phyloP scores from a whole-genome alignment of 92 coral and sea anemone species.

The Porites evermanni region DNA sequence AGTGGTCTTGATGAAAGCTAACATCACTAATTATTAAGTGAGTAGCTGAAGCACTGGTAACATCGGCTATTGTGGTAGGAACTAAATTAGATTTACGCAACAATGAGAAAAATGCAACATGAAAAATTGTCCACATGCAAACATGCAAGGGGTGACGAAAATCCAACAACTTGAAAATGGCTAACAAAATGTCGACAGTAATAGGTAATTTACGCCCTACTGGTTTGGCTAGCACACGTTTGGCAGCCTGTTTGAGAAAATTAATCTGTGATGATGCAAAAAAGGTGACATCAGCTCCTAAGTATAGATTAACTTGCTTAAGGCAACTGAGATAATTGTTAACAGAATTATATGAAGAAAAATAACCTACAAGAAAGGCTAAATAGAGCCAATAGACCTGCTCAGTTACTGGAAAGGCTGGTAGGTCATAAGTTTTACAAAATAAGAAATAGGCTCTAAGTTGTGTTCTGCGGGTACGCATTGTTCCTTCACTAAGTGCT shows the following conservation, averaged over 20 bases:
- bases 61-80: not conserved
- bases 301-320: not conserved
- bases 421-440: constrained; percentile 2
- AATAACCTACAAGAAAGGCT: constrained; percentile 7
- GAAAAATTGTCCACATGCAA: not conserved
- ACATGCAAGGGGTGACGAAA: not conserved
- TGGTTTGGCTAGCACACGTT: no score
- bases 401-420: not conserved
- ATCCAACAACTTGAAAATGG: not conserved
- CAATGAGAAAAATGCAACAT: not conserved
- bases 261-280: not conserved
- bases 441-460: constrained; percentile 1
- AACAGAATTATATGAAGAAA: not conserved
- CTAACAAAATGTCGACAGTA: not conserved
- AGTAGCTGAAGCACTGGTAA: not conserved
- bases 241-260: not conserved
- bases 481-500: constrained; percentile 5
- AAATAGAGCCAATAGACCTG: constrained; percentile 12
- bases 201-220: not conserved
- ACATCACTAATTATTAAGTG: not conserved
- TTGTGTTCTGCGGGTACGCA: not conserved
- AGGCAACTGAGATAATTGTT: not conserved
- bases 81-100: not conserved
- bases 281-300: not conserved
- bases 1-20: constrained; percentile 11